A percentile compares a stretch with the other conserved stretches of the same genome.
Conservation (phyloP, 2,113 vertebrate genomes). For the Oreochromis niloticus region DNA sequence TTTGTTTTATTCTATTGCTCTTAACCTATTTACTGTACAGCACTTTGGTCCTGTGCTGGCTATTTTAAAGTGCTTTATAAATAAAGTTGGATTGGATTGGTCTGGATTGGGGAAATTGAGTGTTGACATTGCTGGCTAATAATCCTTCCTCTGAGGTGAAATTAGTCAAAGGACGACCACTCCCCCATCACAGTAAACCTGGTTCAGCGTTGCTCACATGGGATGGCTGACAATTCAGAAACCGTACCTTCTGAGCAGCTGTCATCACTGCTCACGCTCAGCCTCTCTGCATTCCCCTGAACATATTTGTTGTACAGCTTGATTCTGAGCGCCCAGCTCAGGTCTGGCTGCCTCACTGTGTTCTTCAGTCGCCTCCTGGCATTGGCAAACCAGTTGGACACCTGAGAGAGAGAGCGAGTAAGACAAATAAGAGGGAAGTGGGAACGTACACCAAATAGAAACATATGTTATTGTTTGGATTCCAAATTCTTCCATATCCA, state of each 20-base stretch:
- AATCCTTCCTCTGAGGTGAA: neutral
- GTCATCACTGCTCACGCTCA: constrained; percentile 97
- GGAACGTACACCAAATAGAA: neutral
- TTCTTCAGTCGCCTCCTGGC: constrained; percentile 97
- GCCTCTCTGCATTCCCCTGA: constrained; percentile 83
- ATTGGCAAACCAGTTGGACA: constrained; percentile 99
- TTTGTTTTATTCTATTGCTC: neutral
- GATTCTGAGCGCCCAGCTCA: constrained; percentile 97
- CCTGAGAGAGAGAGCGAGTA: constrained; percentile 67
- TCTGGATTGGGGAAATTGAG: neutral
- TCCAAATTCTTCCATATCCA: constrained; percentile 29
- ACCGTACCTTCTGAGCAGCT: constrained; percentile 91
- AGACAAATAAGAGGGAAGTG: neutral
- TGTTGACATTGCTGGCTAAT: neutral
- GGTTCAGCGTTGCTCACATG: neutral
- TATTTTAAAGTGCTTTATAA: neutral
- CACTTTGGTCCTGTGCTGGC: neutral
- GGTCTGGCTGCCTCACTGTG: constrained; percentile 94
- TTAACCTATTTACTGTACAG: neutral
- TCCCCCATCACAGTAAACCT: neutral
- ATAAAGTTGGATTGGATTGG: neutral
- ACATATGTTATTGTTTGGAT: constrained; percentile 31
- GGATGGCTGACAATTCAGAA: neutral
- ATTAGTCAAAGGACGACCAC: neutral
- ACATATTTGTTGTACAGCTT: constrained; percentile 99